These are phyloP conservation scores for Phoxinus phoxinus DNA, from an alignment of 2,113 vertebrate species.

Conservation along the genomic window DNA sequence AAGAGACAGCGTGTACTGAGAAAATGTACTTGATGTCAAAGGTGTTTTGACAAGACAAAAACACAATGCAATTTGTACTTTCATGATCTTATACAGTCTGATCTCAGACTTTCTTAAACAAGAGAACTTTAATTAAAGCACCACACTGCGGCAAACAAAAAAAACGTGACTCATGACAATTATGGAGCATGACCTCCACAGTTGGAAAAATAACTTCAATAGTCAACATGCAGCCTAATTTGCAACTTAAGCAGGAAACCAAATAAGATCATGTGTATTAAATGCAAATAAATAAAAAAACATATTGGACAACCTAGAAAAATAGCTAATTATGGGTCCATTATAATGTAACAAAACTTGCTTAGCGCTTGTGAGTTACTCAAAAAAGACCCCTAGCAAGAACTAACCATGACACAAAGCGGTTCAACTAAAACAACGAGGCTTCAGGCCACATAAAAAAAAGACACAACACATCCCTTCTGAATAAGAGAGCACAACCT, in stretches of 20 bases:
- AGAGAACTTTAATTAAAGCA: constrained; percentile 16
- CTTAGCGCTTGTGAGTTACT: background rate
- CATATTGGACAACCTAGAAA: background rate
- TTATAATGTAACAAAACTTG: constrained; percentile 1
- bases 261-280: background rate
- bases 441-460: background rate
- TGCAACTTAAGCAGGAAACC: background rate
- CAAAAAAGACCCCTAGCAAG: constrained; percentile 5
- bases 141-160: background rate
- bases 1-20: background rate
- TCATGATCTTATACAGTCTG: background rate
- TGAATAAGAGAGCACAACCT: constrained; percentile 40
- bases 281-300: background rate
- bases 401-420: background rate
- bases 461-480: constrained; percentile 17
- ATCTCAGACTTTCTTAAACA: constrained; percentile 5
- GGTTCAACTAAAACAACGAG: constrained; percentile 13
- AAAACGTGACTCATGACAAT: constrained; percentile 6
- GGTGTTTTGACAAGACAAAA: constrained; percentile 27
- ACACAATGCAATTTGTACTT: background rate
- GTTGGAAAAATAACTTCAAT: constrained; percentile 14
- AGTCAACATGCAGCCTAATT: background rate
- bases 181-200: background rate
- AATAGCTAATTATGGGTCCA: background rate
- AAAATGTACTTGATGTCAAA: background rate